These are phyloP conservation scores for Oryzias woworae DNA, from an alignment of 2,113 vertebrate species.

Conservation along the genomic window DNA sequence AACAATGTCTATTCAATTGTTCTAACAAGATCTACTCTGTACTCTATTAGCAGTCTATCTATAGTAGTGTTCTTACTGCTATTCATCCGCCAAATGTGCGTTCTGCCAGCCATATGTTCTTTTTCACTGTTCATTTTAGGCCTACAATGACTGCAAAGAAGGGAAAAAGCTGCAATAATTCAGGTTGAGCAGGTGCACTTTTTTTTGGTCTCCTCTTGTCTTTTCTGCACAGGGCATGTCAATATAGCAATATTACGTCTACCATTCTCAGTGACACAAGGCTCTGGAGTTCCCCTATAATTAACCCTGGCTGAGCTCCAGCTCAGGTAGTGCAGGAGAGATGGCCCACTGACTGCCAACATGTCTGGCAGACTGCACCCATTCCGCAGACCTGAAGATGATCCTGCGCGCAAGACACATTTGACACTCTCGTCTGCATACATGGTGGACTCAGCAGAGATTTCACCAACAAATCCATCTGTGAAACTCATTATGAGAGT, in stretches of 20 bases:
- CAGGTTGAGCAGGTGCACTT: slow-evolving; percentile 62
- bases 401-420: slow-evolving; percentile 74
- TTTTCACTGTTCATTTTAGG: slow-evolving; percentile 24
- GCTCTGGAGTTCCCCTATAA: slow-evolving; percentile 80
- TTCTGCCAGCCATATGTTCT: slow-evolving; percentile 28
- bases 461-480: slow-evolving; percentile 75
- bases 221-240: slow-evolving; percentile 76
- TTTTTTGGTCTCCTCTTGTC: slow-evolving; percentile 66
- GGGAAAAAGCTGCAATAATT: slow-evolving; percentile 38
- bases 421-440: slow-evolving; percentile 72
- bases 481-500: slow-evolving; percentile 74
- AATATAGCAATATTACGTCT: slow-evolving; percentile 77
- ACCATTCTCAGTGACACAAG: slow-evolving; percentile 73
- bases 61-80: slow-evolving; percentile 1
- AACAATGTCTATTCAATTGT: background rate
- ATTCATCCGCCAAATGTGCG: slow-evolving; percentile 24
- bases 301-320: slow-evolving; percentile 83
- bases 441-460: slow-evolving; percentile 65
- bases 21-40: background rate
- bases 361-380: slow-evolving; percentile 76
- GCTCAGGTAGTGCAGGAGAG: slow-evolving; percentile 76
- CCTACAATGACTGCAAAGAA: slow-evolving; percentile 32
- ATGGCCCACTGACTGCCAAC: slow-evolving; percentile 71
- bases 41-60: slow-evolving; percentile 1
- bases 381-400: slow-evolving; percentile 74